phyloP scores from a whole-genome alignment of 92 coral and sea anemone species.

The Diadumene lineata region DNA sequence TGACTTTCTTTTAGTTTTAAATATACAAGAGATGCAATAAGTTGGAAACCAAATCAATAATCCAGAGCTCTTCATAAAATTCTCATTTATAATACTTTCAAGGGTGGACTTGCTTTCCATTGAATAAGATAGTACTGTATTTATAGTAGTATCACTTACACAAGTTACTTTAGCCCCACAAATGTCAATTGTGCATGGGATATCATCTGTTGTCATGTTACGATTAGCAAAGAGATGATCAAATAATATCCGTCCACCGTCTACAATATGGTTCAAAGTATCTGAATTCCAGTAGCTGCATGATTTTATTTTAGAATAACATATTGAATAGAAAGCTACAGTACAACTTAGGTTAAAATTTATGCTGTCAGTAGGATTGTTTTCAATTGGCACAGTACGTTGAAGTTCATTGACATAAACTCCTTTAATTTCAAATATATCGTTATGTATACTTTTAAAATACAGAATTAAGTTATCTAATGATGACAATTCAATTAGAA shows the following conservation, averaged over 20 bases:
- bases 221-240: constrained; percentile 42
- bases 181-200: no score
- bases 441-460: constrained; percentile 46
- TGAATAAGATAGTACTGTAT: no score
- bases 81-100: no score
- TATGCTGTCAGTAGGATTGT: no score
- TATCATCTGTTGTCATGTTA: constrained; percentile 29
- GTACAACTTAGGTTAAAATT: no score
- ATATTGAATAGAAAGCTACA: no score
- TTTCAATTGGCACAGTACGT: constrained; percentile 14
- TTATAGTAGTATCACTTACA: constrained; percentile 23
- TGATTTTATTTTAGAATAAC: no score
- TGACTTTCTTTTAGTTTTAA: no score
- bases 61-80: constrained; percentile 18
- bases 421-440: constrained; percentile 53
- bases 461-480: constrained; percentile 31
- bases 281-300: no score
- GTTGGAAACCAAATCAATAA: constrained; percentile 15
- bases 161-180: constrained; percentile 25
- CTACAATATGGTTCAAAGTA: no score
- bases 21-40: no score
- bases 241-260: constrained; percentile 40
- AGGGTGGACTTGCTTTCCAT: constrained; percentile 31
- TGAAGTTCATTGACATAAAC: constrained; percentile 43
- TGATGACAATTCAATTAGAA: no score